These are phyloP conservation scores for Grammatotria lemairii DNA, from an alignment of 2,113 vertebrate species.

Conservation along the genomic window DNA sequence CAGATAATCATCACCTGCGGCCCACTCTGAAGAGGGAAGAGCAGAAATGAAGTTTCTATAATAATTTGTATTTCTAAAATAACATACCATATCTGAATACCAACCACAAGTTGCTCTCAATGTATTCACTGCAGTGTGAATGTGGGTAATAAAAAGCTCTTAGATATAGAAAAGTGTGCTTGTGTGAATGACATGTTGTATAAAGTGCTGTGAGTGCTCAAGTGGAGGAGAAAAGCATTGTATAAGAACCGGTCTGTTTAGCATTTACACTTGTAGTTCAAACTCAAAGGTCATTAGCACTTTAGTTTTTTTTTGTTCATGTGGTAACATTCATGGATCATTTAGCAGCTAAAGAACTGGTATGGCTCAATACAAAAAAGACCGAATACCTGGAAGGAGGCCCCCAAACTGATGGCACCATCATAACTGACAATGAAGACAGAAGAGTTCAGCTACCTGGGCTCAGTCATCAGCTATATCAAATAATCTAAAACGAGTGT, in stretches of 20 bases:
- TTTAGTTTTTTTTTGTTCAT: background rate
- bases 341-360: background rate
- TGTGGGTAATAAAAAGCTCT: background rate
- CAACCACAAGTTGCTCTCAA: background rate
- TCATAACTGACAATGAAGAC: background rate
- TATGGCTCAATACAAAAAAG: background rate
- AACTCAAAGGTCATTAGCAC: background rate
- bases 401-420: background rate
- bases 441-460: background rate
- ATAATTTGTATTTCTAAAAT: background rate
- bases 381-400: background rate
- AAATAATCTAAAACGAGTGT: background rate
- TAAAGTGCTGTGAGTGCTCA: background rate
- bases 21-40: background rate
- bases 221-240: background rate
- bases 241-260: background rate
- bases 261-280: background rate
- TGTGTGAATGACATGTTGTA: background rate
- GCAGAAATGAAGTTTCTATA: background rate
- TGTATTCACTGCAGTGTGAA: background rate
- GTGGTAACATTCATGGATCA: background rate
- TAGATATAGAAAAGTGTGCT: background rate
- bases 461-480: background rate
- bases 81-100: background rate
- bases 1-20: background rate